A percentile compares a stretch with the other conserved stretches of the same genome.
phyloP scores from a whole-genome alignment of 2,113 vertebrate genomes.

The Toxotes jaculatrix region DNA sequence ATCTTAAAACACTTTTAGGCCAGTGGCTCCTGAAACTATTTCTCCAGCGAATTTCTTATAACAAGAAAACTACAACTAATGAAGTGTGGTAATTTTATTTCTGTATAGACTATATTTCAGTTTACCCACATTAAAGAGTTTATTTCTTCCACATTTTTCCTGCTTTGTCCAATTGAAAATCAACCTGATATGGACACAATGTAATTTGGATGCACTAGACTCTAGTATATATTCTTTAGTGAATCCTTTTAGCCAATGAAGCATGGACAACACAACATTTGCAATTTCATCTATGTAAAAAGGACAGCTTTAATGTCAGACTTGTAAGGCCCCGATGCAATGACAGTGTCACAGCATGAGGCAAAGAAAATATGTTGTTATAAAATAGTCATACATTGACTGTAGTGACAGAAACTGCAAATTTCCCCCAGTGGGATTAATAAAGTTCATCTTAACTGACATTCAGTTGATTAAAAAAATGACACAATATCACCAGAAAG shows the following conservation, averaged over 20 bases:
- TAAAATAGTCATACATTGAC: not conserved
- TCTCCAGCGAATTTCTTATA: not conserved
- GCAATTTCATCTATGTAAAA: not conserved
- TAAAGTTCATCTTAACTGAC: not conserved
- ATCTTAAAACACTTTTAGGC: not conserved
- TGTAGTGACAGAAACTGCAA: not conserved
- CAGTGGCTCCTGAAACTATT: not conserved
- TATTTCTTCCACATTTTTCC: not conserved
- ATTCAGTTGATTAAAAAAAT: not conserved
- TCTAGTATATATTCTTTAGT: not conserved
- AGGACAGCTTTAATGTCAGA: not conserved
- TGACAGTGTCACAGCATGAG: not conserved
- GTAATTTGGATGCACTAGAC: not conserved
- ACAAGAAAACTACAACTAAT: not conserved
- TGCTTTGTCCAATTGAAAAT: not conserved
- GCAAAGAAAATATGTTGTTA: slow-evolving; percentile 2
- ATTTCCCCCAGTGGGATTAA: too few species aligned
- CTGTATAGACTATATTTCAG: not conserved
- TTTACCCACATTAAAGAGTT: not conserved
- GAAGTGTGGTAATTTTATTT: not conserved
- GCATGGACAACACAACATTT: not conserved
- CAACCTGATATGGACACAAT: not conserved
- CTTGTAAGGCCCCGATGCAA: not conserved
- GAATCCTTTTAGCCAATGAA: not conserved
- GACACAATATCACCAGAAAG: not conserved